Percentiles rank a stretch among this genome's conserved stretches.
phyloP scores from a whole-genome alignment of 92 coral and sea anemone species.

The Epizoanthus ramosus region DNA sequence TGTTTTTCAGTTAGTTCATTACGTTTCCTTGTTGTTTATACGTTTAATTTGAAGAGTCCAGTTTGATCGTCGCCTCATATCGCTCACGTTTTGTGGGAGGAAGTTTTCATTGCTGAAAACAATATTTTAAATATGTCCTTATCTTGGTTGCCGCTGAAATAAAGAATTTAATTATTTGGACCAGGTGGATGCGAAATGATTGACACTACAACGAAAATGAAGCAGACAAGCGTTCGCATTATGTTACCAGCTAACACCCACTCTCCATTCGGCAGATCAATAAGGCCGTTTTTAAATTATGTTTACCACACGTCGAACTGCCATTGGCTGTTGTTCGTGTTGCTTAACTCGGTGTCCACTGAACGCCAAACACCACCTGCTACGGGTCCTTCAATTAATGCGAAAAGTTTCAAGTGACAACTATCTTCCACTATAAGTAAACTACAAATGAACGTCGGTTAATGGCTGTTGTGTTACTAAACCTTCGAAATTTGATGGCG shows the following conservation, averaged over 20 bases:
- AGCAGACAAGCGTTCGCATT: conserved; percentile 8
- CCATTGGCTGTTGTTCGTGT: conserved; percentile 22
- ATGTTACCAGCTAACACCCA: conserved; percentile 30
- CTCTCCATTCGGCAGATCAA: conserved; percentile 14
- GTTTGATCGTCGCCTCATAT: not conserved
- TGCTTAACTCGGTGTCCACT: not conserved
- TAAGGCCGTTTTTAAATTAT: not conserved
- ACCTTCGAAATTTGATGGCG: too few species aligned
- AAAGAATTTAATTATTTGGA: not conserved
- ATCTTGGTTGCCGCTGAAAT: not conserved
- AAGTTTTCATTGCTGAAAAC: not conserved
- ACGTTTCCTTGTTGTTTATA: not conserved
- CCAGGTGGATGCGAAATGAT: not conserved
- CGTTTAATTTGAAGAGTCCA: not conserved
- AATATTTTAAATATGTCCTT: not conserved
- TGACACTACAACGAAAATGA: not conserved
- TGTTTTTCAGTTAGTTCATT: not conserved
- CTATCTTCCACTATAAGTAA: not conserved
- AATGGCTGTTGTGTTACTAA: too few species aligned
- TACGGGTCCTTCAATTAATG: not conserved
- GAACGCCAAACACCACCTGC: conserved; percentile 21
- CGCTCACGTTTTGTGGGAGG: not conserved
- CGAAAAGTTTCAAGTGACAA: not conserved
- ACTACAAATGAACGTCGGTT: not conserved
- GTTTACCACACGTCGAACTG: not conserved